phyloP scores from a whole-genome alignment of 2,888 invertebrate genomes.

The Ctenicera cuprea region DNA sequence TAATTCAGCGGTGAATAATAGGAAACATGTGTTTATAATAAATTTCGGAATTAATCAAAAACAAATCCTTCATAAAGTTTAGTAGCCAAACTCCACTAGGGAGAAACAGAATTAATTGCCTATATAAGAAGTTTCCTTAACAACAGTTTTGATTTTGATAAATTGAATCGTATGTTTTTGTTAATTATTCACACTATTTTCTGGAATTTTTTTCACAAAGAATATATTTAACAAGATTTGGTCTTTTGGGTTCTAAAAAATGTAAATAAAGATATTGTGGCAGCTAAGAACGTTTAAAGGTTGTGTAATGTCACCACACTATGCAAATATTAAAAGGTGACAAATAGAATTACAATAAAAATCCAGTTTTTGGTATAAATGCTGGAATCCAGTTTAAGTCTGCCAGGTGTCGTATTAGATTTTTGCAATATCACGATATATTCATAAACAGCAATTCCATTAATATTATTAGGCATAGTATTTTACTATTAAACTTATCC shows the following conservation, averaged over 20 bases:
- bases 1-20: too few relatives aligned
- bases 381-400: not conserved
- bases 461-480: not conserved
- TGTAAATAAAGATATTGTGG: not conserved
- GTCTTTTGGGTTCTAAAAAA: not conserved
- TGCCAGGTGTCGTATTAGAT: not conserved
- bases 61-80: too few relatives aligned
- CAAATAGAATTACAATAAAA: conserved; percentile 1
- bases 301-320: not conserved
- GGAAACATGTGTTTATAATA: too few relatives aligned
- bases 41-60: too few relatives aligned
- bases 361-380: conserved; percentile 11
- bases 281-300: not conserved
- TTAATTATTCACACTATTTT: too few relatives aligned
- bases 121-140: too few relatives aligned
- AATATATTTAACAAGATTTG: too few relatives aligned
- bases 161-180: too few relatives aligned
- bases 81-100: too few relatives aligned
- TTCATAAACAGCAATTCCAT: not conserved
- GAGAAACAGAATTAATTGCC: too few relatives aligned
- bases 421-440: not conserved
- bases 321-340: not conserved
- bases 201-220: too few relatives aligned
- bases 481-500: conserved; percentile 15
- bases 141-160: too few relatives aligned